Evolutionary conservation across 2,797 vertebrate genomes (phyloP), one percentile per base, ranked within the genome.

Genomic region (Dermochelys coriacea): DNA sequence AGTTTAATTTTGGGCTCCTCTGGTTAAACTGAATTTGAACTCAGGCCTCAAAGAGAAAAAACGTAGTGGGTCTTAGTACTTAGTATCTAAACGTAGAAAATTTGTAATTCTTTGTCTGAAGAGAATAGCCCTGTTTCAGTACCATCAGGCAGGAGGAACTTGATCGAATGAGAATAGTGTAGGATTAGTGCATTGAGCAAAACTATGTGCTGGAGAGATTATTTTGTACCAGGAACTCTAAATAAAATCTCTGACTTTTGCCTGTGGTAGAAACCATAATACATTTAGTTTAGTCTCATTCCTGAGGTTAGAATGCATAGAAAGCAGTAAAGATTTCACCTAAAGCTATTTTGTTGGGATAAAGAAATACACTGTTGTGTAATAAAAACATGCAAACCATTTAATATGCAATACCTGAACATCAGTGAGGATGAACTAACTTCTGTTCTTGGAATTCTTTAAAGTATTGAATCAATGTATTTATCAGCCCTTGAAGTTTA

Each of bases 31-130:
- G 87, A 87, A 9, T 34, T 85, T 6, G 47, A 80, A 87, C 82
- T 29, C 34, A 23, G n/a, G 0, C 84, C 16, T 37, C 80, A 37
- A 86, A 37, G 83, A 23, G 12, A 16, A 0, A 0, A 79, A 51
- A 21, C 15, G 16, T 25, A 79, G 29, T 51, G 29, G 6, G 6
- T 34, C 31, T 78, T 29, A 5, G 10, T 78, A 34, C 29, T 51
- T 79, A 34, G 18, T 64, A 79, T 19, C 29, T 34, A 51, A 23
- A 37, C 23, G 3, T 19, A 37, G 74, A 47, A 87, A 54, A 12
- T 85, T 31, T 85, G 84, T 95, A 12, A 1, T 91, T 95, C n/a
- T 89, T 49, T 49, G 0, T n/a, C 29, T n/a, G 37, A 3, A 86
- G 82, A 50, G 71, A 2, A 29, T 57, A 71, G 8, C 34, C 34